Conservation (phyloP, 2,888 invertebrate genomes). For the Gortyna flavago region DNA sequence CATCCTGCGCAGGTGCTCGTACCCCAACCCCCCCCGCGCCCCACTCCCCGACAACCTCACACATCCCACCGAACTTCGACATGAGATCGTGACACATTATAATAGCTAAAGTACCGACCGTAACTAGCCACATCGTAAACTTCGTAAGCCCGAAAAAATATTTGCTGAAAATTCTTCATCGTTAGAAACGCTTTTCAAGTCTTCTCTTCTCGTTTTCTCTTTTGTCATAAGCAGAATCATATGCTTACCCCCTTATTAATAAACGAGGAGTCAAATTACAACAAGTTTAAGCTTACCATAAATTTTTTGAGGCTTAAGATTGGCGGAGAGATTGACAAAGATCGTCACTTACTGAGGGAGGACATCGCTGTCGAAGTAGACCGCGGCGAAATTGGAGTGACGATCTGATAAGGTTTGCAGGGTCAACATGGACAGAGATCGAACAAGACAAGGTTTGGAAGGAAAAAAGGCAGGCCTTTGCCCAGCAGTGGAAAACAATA, state of each 20-base stretch:
- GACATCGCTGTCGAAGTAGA: not conserved
- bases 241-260: not conserved
- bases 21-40: conserved; percentile 5
- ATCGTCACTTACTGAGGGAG: not conserved
- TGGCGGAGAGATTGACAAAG: not conserved
- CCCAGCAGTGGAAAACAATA: not conserved
- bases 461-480: not conserved
- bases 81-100: conserved; percentile 66
- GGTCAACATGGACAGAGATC: not conserved
- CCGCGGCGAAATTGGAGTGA: not conserved
- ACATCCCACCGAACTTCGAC: conserved; percentile 68
- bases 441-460: not conserved
- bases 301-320: not conserved
- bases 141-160: conserved; percentile 14
- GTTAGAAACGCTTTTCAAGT: conserved; percentile 4
- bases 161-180: not conserved
- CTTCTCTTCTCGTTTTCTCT: not conserved
- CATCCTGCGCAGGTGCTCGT: conserved; percentile 85
- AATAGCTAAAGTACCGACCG: conserved; percentile 41
- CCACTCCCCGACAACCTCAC: conserved; percentile 53
- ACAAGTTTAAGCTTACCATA: not conserved
- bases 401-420: not conserved
- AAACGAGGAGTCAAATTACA: not conserved
- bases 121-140: conserved; percentile 28
- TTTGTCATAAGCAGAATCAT: not conserved